Conservation (phyloP, 64 coral and sea anemone species). For the Trachythela sp. region DNA sequence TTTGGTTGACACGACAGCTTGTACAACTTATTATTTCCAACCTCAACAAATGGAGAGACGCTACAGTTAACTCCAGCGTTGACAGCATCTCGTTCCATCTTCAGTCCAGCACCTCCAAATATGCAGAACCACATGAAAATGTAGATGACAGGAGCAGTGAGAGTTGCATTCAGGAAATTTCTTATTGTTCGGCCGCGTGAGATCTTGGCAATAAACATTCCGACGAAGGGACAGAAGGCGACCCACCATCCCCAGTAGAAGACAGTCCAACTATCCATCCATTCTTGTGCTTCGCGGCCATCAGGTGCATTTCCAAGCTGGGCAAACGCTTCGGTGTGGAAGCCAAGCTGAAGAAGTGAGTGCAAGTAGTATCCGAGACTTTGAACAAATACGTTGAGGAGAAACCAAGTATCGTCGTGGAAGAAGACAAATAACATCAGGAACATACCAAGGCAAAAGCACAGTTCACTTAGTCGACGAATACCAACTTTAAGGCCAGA, state of each 20-base stretch:
- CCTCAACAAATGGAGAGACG: neutral
- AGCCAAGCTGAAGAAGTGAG: neutral
- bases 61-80: neutral
- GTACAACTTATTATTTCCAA: neutral
- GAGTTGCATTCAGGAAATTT: slow-evolving; percentile 9
- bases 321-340: slow-evolving; percentile 6
- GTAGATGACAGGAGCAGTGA: slow-evolving; percentile 13
- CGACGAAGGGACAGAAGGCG: slow-evolving; percentile 11
- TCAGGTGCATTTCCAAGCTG: slow-evolving; percentile 2
- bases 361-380: neutral
- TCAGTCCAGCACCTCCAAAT: slow-evolving; percentile 6
- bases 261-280: slow-evolving; percentile 6
- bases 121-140: slow-evolving; percentile 7
- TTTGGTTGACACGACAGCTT: neutral
- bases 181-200: neutral
- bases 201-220: slow-evolving; percentile 30
- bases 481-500: neutral
- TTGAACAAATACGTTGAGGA: slow-evolving; percentile 17
- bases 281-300: neutral
- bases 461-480: slow-evolving; percentile 17
- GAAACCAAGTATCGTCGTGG: neutral
- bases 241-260: slow-evolving; percentile 28
- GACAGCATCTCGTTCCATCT: slow-evolving; percentile 15
- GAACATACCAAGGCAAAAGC: slow-evolving; percentile 12
- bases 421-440: slow-evolving; percentile 5